phyloP scores from a whole-genome alignment of 2,888 invertebrate species.

The Pseudolycoriella hygida region DNA sequence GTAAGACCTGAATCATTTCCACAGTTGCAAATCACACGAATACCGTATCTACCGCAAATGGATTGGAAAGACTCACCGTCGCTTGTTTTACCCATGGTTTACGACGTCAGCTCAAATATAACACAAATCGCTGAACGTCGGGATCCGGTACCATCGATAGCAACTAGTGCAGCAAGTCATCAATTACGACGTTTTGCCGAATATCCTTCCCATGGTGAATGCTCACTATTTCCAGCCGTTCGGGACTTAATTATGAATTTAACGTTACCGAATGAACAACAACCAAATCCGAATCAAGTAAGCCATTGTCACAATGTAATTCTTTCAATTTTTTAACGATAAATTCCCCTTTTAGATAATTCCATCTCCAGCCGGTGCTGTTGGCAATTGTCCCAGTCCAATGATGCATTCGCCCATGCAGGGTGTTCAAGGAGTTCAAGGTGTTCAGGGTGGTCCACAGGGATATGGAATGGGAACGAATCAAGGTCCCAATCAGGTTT shows the following conservation, averaged over 20 bases:
- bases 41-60: slow-evolving; percentile 36
- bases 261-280: slow-evolving; percentile 59
- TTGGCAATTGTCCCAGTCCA: slow-evolving; percentile 33
- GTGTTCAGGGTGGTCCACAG: slow-evolving; percentile 19
- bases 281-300: slow-evolving; percentile 30
- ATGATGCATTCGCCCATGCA: slow-evolving; percentile 41
- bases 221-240: slow-evolving; percentile 81
- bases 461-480: slow-evolving; percentile 21
- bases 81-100: slow-evolving; percentile 73
- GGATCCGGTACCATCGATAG: slow-evolving; percentile 39
- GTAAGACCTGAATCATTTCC: too few species aligned
- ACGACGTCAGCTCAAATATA: slow-evolving; percentile 71
- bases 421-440: slow-evolving; percentile 24
- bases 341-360: slow-evolving; percentile 22
- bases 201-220: slow-evolving; percentile 60
- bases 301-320: not conserved
- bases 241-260: slow-evolving; percentile 75
- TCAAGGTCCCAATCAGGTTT: slow-evolving; percentile 15
- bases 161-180: slow-evolving; percentile 42
- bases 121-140: slow-evolving; percentile 76
- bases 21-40: slow-evolving; percentile 57
- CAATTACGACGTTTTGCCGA: slow-evolving; percentile 57
- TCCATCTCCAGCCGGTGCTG: slow-evolving; percentile 25
- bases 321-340: not conserved
- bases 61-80: slow-evolving; percentile 52